phyloP scores from a whole-genome alignment of 2,113 vertebrate species.

The Helogale parvula region DNA sequence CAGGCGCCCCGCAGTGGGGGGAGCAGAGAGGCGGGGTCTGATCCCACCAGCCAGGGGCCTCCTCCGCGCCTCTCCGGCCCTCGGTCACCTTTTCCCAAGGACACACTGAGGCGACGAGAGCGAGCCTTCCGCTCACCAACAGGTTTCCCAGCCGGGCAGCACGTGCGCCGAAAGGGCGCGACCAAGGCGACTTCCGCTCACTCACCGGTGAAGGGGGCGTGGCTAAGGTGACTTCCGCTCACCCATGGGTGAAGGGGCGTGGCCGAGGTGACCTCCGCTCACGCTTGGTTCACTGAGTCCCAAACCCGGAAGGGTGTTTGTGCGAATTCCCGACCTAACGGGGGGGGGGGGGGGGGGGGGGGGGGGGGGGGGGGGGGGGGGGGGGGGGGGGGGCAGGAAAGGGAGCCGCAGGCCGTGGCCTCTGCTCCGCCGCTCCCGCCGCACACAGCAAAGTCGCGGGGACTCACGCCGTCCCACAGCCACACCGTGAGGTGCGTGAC shows the following conservation, averaged over 20 bases:
- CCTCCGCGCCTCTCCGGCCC: too few relatives aligned
- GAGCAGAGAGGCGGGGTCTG: background rate
- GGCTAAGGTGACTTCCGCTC: background rate
- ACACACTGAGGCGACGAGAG: fast-evolving
- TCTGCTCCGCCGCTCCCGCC: background rate
- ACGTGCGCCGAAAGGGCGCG: fast-evolving
- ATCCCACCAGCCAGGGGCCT: background rate
- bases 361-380: fast-evolving
- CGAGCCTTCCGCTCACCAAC: background rate
- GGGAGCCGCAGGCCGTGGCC: fast-evolving
- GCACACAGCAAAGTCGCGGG: too few relatives aligned
- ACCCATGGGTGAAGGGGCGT: background rate
- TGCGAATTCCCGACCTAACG: background rate
- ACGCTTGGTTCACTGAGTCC: background rate
- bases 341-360: fast-evolving
- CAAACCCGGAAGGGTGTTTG: background rate
- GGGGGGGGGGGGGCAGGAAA: fast-evolving
- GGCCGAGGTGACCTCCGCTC: fast-evolving
- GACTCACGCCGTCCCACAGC: background rate
- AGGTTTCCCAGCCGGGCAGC: too few relatives aligned
- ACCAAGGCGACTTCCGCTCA: too few relatives aligned
- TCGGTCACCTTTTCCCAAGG: background rate
- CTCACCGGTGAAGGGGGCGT: too few relatives aligned
- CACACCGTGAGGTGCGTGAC: background rate
- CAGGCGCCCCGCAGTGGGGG: fast-evolving